Base-by-base conservation (phyloP, 2,113 vertebrate genomes). In the Rhizomys pruinosus region DNA sequence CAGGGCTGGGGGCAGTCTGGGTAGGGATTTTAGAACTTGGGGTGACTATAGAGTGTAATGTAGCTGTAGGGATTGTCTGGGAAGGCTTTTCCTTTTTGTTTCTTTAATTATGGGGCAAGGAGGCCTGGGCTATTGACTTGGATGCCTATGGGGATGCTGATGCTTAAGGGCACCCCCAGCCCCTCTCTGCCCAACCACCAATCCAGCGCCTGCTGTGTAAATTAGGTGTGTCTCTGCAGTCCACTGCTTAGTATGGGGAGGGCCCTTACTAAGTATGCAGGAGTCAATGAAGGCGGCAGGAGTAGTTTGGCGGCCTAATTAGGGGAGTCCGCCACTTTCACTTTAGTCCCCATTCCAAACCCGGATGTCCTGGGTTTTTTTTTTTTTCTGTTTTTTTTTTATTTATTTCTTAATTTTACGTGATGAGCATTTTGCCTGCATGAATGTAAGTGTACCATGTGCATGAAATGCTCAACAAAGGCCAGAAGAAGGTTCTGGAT, bases 191-290 rank as follows among this genome's bases (percentile, higher is more conserved):
- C 7, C 29, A 37, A 7, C 4, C 37, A 27, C 59, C 19, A 17
- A 66, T 32, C 72, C 92, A 52, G 68, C 52, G 82, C 57, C 80
- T 73, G n/a, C n/a, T 37, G n/a, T 29, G 64, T 64, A 52, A 94
- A 95, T 47, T 57, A 89, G 71, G 34, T 7, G 37, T 61, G 32
- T 52, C 55, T 89, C 89, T 39, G 1, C 5, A 69, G 89, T 61
- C 87, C 87, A 52, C 27, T 15, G 55, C 71, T 87, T 44, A 52
- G 66, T 79, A 23, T 39, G 44, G 71, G 78, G 34, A 94, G 66
- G 47, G 47, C 80, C 55, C 8, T 57, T 87, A 74, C 82, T 87
- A n/a, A n/a, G n/a, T 91, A 71, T 76, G 82, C 77, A 82, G 95
- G 68, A 85, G 55, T 80, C 12, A 0, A 87, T 80, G 66, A 91